These are phyloP conservation scores for human DNA, from an alignment of 2,113 vertebrate species.

Conservation along the genomic window DNA sequence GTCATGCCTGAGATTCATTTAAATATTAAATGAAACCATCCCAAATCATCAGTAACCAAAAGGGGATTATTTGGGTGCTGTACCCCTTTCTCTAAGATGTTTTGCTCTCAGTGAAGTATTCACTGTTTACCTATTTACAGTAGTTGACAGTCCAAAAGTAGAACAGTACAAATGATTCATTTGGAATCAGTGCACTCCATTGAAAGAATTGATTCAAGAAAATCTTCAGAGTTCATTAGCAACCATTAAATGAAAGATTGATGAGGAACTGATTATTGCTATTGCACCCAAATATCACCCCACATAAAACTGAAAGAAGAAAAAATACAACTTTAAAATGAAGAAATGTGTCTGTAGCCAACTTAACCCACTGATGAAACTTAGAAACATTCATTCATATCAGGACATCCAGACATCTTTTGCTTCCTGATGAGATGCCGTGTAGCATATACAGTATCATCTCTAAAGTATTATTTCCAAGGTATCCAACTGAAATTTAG, in stretches of 20 bases:
- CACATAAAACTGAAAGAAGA: neutral
- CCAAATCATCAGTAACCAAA: constrained; percentile 1
- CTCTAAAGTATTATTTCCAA: neutral
- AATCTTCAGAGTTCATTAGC: neutral
- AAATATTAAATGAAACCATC: constrained; percentile 29
- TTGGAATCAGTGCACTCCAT: neutral
- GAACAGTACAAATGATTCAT: constrained; percentile 22
- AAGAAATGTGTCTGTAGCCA: neutral
- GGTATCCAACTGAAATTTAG: neutral
- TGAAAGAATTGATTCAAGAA: constrained; percentile 1
- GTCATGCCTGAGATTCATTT: neutral
- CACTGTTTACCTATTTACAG: neutral
- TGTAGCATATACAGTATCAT: neutral
- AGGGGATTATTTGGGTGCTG: neutral
- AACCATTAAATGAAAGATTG: neutral
- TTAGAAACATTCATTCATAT: neutral
- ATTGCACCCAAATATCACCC: neutral
- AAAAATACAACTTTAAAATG: neutral
- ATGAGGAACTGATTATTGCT: neutral
- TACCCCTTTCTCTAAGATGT: neutral
- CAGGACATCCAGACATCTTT: neutral
- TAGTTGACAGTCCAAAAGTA: neutral
- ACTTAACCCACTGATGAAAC: neutral
- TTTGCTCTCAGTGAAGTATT: neutral
- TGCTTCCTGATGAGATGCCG: neutral